Evolutionary conservation across 23 tunicate genomes (phyloP), one percentile per base, ranked within the genome.

Genomic region (Halocynthia aurantium): DNA sequence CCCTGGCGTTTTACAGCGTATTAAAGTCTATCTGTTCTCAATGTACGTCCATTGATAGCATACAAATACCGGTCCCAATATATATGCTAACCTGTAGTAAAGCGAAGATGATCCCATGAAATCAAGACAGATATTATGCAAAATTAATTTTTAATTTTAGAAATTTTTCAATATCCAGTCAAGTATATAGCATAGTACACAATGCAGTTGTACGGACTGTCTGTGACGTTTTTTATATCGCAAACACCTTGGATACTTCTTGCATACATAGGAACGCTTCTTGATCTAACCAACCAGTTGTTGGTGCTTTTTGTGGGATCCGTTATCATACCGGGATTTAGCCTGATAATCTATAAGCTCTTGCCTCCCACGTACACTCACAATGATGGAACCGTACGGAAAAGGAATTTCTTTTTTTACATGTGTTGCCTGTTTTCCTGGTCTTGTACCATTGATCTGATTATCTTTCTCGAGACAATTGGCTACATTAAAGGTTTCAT

Each of bases 391-490:
- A 56, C 78, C 8, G 6, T 17, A 2, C 53, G 57, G 4, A 67
- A 49, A 10, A 74, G 94, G 17, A 85, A 85, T 10, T 15, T 79
- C 56, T 52, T 88, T 31, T 88, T 52, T 74, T 88, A 88, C 77
- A 80, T 62, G 61, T 76, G 88, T 52, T 83, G 84, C 52, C 53
- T 84, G 19, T 88, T 88, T 67, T 55, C 82, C 11, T 88, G 88
- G 85, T 79, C 95, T 6, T 88, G 88, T 52, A 73, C 80, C 51
- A 76, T 88, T 19, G 95, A 88, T 68, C 72, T 81, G 8, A 74
- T 84, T 49, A 78, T 79, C 9, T 78, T 22, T 69, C 74, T 88
- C 20, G 88, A 88, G 55, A 73, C 63, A 22, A 49, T 68, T 11
- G 85, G 84, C 6, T 10, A 63, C 60, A 57, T 88, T 8, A 51